Base-by-base conservation (phyloP, 53 echinoderm and acorn worm genomes). In the Zoroaster sp. region DNA sequence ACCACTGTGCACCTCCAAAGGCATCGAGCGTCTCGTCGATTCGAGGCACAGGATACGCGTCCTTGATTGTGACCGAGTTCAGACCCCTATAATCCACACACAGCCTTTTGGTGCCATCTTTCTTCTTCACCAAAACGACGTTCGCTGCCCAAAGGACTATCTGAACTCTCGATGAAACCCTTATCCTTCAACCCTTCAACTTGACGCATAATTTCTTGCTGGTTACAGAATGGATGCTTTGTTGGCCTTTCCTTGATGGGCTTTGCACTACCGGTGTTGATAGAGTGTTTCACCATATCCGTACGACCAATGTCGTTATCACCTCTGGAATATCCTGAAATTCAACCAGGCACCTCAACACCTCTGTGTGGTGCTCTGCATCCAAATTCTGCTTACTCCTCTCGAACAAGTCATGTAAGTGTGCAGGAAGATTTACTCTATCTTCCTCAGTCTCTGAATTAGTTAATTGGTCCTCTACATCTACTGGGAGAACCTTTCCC, bases 61-160 rank as follows among this genome's bases (percentile, higher is more conserved):
- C 78, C 53, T 69, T 75, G 5, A 75, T 75, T 30, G 75, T 35
- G 51, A 52, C 59, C 35, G 38, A 7, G 35, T 89, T 89, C 15
- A 79, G 8, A 20, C 43, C 17, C 14, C 67, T 17, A 35, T 78
- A 67, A 25, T n/a, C n/a, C n/a, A n/a, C n/a, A n/a, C n/a, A n/a
- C n/a, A n/a, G n/a, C n/a, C n/a, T n/a, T n/a, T n/a, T n/a, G 25
- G 83, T 34, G 1, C 89, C 89, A 71, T 81, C 80, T 23, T 81
- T 89, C 49, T 89, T 89, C 36, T 71, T 72, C 2, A 89, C 89
- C 15, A 81, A 70, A 3, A 89, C 82, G 8, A 91, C 35, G 14
- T 69, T 81, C 12, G 94, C 34, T 32, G 91, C 83, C 91, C 88
- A 94, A n/a, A 12, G 94, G 88, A 38, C 91, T 94, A 15, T 63